Evolutionary conservation across 2,797 vertebrate species (phyloP).

Genomic region (Sphaeramia orbicularis): DNA sequence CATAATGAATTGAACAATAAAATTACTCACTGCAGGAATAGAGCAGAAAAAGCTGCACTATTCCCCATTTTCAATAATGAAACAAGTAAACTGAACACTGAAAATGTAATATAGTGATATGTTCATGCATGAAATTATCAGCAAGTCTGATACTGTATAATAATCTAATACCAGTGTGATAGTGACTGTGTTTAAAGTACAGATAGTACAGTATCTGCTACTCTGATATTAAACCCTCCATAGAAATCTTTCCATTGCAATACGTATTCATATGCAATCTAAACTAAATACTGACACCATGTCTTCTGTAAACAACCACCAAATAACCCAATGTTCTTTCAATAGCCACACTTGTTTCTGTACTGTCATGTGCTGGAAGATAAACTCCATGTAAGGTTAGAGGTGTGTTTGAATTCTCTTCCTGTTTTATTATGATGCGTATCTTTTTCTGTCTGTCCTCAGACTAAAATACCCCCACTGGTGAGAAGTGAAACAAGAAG

Average conservation of each 20-base stretch:
- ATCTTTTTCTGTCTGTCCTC: conserved; percentile 20
- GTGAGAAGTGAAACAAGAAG: conserved; percentile 61
- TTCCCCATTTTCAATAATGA: too few relatives aligned
- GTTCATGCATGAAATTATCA: too few relatives aligned
- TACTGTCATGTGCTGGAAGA: background rate
- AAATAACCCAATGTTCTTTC: background rate
- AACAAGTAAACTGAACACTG: too few relatives aligned
- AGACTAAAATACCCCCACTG: conserved; percentile 48
- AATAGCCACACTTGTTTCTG: background rate
- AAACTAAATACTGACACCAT: background rate
- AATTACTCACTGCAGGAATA: too few relatives aligned
- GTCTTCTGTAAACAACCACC: conserved; percentile 2
- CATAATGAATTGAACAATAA: too few relatives aligned
- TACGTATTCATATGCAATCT: conserved; percentile 5
- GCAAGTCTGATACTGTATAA: too few relatives aligned
- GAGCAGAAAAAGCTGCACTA: too few relatives aligned
- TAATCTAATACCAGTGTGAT: background rate
- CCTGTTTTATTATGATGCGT: conserved; percentile 5
- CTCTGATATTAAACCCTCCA: conserved; percentile 2
- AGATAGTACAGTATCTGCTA: conserved; percentile 19
- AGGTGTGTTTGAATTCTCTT: background rate
- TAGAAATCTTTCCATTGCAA: background rate
- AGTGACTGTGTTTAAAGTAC: background rate
- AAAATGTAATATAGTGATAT: too few relatives aligned
- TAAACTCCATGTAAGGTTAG: conserved; percentile 44